These are phyloP conservation scores for Drosophila robusta DNA, from an alignment of 2,888 invertebrate genomes.

Conservation along the genomic window DNA sequence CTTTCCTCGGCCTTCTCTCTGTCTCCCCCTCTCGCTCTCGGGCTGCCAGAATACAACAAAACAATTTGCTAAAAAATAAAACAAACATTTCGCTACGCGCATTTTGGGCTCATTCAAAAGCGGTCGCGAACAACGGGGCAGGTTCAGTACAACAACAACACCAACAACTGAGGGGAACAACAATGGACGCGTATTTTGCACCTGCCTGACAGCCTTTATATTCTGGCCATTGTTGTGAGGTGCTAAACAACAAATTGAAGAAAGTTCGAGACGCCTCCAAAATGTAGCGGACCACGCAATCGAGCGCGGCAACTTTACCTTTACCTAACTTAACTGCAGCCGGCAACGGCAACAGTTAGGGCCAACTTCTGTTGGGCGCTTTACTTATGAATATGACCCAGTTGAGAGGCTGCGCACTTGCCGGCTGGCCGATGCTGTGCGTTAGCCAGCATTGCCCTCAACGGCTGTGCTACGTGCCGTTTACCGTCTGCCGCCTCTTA, in stretches of 20 bases:
- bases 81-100: constrained; percentile 70
- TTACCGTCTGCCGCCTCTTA: constrained; percentile 40
- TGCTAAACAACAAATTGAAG: constrained; percentile 68
- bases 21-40: constrained; percentile 5
- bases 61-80: constrained; percentile 77
- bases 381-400: constrained; percentile 80
- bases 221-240: constrained; percentile 52
- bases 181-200: constrained; percentile 57
- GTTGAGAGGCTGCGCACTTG: constrained; percentile 59
- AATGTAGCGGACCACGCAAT: constrained; percentile 23
- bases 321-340: constrained; percentile 53
- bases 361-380: constrained; percentile 54
- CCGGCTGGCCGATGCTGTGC: constrained; percentile 35
- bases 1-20: constrained; percentile 60
- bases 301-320: too few species aligned
- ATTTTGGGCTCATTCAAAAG: constrained; percentile 60
- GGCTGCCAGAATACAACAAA: constrained; percentile 66
- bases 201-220: constrained; percentile 56
- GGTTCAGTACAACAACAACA: constrained; percentile 42
- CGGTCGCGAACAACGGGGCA: constrained; percentile 25
- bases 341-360: constrained; percentile 57
- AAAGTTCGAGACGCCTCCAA: constrained; percentile 63
- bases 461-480: constrained; percentile 49
- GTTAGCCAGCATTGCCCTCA: constrained; percentile 41
- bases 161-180: constrained; percentile 24